These are phyloP conservation scores for Spisula solida DNA, from an alignment of 2,888 invertebrate genomes.

Conservation along the genomic window DNA sequence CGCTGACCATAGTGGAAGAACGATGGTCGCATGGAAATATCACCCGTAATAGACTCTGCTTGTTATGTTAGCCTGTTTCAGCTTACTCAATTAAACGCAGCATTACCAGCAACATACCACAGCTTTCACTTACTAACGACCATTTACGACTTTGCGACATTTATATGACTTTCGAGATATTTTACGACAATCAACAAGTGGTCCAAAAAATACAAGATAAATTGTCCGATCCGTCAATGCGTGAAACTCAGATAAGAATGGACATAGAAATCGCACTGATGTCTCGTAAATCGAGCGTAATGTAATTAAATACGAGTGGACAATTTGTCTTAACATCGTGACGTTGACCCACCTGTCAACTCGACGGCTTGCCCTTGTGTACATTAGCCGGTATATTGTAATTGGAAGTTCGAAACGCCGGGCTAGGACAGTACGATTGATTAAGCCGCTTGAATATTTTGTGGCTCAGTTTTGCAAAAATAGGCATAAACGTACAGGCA, in stretches of 20 bases:
- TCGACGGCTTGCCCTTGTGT: background rate
- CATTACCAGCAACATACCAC: background rate
- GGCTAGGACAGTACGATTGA: too few species aligned
- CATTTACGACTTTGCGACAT: background rate
- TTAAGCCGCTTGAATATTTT: too few species aligned
- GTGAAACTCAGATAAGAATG: constrained; percentile 43
- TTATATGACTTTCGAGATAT: background rate
- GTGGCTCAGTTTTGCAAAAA: too few species aligned
- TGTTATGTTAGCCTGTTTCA: too few species aligned
- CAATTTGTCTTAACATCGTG: constrained; percentile 50
- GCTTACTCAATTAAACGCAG: too few species aligned
- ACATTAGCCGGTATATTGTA: background rate
- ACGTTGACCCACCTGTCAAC: constrained; percentile 18
- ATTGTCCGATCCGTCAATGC: constrained; percentile 34
- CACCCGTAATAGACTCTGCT: too few species aligned
- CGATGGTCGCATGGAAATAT: too few species aligned
- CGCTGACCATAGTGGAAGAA: too few species aligned
- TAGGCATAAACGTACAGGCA: too few species aligned
- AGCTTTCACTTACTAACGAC: background rate
- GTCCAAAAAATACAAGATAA: constrained; percentile 32
- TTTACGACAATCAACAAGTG: constrained; percentile 4
- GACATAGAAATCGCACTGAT: constrained; percentile 41
- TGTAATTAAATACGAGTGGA: constrained; percentile 47
- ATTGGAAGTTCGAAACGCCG: background rate
- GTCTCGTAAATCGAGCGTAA: constrained; percentile 54